Evolutionary conservation across 2,113 vertebrate genomes (phyloP), one percentile per base, ranked within the genome.

Genomic region (Crotalus viridis): DNA sequence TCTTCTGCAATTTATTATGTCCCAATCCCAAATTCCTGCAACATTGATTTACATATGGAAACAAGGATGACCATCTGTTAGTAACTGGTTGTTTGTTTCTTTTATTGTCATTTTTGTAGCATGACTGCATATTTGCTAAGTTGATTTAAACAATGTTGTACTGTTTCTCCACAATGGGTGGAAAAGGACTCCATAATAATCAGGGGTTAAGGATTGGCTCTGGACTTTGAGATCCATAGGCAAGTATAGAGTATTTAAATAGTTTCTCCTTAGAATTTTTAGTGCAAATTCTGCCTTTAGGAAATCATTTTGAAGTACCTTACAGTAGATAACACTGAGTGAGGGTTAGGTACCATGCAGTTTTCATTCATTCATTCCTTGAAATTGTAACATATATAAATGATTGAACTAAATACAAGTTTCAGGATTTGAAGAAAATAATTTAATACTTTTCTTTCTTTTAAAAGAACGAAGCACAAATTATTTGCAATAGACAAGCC

Each of bases 321-420:
- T 39, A 81, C n/a, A 81, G n/a, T 19, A 74, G 69, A 90, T 94
- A 93, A 91, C 64, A 91, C 46, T 74, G 4, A 69, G 87, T 91
- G 91, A 95, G 52, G 61, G 86, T 95, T 86, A 89, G 0, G 95
- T 97, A 94, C 92, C 52, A 56, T 69, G 69, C 8, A 85, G 95
- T 95, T 96, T 96, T 94, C 74, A 95, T 94, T 90, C 95, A 94
- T 93, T 22, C 87, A 89, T 46, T 6, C n/a, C 5, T 94, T 91
- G 17, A 91, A 92, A 91, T 96, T 69, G 93, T 48, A 92, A 95
- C 95, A 94, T 81, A 85, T 5, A 0, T 51, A 93, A 93, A n/a
- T 95, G 95, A 93, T 87, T 74, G 24, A 1, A 86, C 96, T 94
- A 85, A 91, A 89, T 28, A 93, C 93, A 19, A 91, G 85, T 21